Conservation (phyloP, 2,888 invertebrate genomes). For the Aphrophora alni region DNA sequence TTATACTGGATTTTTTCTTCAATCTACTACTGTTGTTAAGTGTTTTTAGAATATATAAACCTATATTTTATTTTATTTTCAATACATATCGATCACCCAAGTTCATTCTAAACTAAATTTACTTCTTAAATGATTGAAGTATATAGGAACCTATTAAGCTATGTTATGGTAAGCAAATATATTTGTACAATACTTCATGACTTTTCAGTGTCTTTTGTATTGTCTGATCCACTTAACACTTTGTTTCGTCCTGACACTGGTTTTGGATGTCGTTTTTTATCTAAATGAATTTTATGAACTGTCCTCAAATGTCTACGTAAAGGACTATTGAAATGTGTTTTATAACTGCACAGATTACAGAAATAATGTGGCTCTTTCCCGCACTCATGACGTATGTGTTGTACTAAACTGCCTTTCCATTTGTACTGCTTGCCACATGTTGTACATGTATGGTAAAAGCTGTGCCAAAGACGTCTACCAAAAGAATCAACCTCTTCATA, state of each 20-base stretch:
- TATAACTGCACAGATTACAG: slow-evolving; percentile 22
- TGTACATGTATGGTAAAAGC: not conserved
- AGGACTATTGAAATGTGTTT: slow-evolving; percentile 32
- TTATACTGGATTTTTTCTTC: no score
- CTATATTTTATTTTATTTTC: no score
- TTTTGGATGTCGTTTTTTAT: slow-evolving; percentile 11
- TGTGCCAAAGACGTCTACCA: not conserved
- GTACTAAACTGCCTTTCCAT: slow-evolving; percentile 53
- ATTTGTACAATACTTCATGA: not conserved
- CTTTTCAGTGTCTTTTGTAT: not conserved
- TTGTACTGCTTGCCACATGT: slow-evolving; percentile 46
- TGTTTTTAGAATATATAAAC: no score
- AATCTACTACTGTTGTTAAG: no score
- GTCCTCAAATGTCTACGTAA: slow-evolving; percentile 29
- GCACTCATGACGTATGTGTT: slow-evolving; percentile 53
- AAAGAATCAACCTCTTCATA: not conserved
- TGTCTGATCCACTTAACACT: not conserved
- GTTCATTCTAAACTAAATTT: not conserved
- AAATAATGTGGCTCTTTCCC: slow-evolving; percentile 47
- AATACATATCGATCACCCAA: no score
- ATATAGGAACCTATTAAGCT: not conserved
- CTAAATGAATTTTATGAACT: slow-evolving; percentile 25
- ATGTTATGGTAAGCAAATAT: not conserved
- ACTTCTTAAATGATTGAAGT: not conserved
- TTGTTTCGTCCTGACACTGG: not conserved